phyloP scores from a whole-genome alignment of 2,113 vertebrate genomes.

The Sebastes fasciatus region DNA sequence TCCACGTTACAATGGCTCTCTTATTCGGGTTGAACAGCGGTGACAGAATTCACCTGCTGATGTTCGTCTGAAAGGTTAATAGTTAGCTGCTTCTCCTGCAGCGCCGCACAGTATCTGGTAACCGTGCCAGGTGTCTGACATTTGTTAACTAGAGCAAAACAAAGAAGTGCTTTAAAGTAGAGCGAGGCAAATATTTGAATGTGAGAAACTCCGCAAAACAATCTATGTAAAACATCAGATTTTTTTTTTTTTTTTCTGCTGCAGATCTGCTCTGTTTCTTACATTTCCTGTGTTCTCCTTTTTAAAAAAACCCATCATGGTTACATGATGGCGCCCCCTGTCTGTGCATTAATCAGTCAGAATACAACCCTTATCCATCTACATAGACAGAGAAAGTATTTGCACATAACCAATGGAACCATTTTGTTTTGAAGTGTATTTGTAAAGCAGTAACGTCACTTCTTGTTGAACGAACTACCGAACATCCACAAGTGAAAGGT shows the following conservation, averaged over 20 bases:
- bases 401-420: too few species aligned
- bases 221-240: background rate
- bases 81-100: background rate
- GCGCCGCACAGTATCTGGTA: background rate
- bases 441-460: too few species aligned
- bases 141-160: constrained; percentile 8
- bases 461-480: too few species aligned
- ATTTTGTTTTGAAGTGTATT: too few species aligned
- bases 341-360: too few species aligned
- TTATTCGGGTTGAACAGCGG: constrained; percentile 8
- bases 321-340: too few species aligned
- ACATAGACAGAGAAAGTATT: too few species aligned
- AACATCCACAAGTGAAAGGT: too few species aligned
- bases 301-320: too few species aligned
- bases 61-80: background rate
- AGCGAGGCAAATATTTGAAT: background rate
- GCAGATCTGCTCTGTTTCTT: background rate
- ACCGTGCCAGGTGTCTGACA: background rate
- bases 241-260: background rate
- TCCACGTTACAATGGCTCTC: constrained; percentile 1
- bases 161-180: background rate
- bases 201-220: background rate
- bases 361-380: too few species aligned
- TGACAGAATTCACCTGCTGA: background rate
- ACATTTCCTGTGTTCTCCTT: background rate